These are phyloP conservation scores for Sebastiscus albofasciatus DNA, from an alignment of 2,797 vertebrate genomes.

Conservation along the genomic window DNA sequence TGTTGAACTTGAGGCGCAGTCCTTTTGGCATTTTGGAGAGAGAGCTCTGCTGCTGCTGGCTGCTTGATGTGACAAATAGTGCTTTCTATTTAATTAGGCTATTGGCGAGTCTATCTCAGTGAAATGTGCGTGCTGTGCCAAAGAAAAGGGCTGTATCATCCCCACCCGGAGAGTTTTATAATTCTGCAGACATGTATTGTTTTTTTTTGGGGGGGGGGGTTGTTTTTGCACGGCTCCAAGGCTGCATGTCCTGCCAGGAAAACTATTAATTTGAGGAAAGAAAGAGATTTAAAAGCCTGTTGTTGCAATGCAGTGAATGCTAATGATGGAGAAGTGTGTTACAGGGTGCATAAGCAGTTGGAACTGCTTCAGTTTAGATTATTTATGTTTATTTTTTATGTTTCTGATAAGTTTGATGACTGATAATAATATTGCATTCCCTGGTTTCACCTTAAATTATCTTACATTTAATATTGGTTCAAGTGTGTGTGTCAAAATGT, in stretches of 20 bases:
- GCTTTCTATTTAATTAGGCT: slow-evolving; percentile 80
- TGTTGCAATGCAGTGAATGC: slow-evolving; percentile 10
- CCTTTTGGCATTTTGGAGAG: neutral
- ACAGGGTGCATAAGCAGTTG: neutral
- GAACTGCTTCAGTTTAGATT: neutral
- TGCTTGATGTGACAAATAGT: slow-evolving; percentile 71
- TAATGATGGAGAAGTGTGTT: slow-evolving; percentile 10
- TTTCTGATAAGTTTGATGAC: slow-evolving; percentile 16
- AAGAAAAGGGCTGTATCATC: slow-evolving; percentile 63
- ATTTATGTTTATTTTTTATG: neutral
- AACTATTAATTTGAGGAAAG: slow-evolving; percentile 42
- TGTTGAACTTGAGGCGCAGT: slow-evolving; percentile 45
- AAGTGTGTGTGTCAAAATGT: neutral
- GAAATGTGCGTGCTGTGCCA: slow-evolving; percentile 67
- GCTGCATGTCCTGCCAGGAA: slow-evolving; percentile 7
- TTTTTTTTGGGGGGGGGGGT: neutral
- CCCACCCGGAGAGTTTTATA: slow-evolving; percentile 30
- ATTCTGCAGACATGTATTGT: slow-evolving; percentile 46
- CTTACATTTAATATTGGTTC: neutral
- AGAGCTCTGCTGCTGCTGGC: slow-evolving; percentile 25
- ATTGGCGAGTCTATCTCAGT: slow-evolving; percentile 62
- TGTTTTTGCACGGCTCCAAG: neutral
- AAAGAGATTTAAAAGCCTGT: neutral
- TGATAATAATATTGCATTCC: neutral
- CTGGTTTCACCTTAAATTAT: neutral